Evolutionary conservation across 1,140 invertebrate species (phyloP), one percentile per base, ranked within the genome.

Genomic region (Potamilus streckersoni): DNA sequence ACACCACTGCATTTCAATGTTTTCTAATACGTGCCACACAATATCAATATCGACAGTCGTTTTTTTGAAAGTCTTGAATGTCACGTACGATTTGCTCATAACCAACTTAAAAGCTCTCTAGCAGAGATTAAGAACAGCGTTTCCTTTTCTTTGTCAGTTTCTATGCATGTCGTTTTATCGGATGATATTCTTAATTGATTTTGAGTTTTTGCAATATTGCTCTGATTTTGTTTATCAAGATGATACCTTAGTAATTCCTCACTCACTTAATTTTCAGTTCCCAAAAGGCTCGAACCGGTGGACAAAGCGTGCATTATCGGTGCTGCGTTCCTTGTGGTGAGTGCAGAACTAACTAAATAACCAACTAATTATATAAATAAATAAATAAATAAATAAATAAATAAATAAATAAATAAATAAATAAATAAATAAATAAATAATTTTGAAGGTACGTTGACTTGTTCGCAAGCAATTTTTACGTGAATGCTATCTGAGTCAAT

Each of bases 241-340:
- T 23, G 2, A 13, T 61, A 61, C 3, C 17, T 4, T n/a, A 61
- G 20, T 61, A 6, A 4, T 13, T 2, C 5, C 17, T 61, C 60
- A 27, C 17, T 61, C 60, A 27, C 6, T 71, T 56, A 38, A 58
- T 63, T 76, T 83, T 56, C 69, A 84, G 83, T 84, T 78, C 81
- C 83, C 27, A 71, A 78, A 27, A 81, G 80, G 16, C 77, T 83
- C 67, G 79, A 80, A 55, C 59, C 69, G 15, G 79, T 81, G 20
- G 81, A 84, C 20, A 84, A 84, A 60, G 80, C 71, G 62, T 55
- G 83, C n/a, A 72, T 84, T 5, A 67, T 84, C n/a, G 83, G 81
- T 4, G 81, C 78, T 6, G 81, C 81, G 3, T 84, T 83, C 57
- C 79, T 84, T 17, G 69, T 84, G 38, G 83, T 84, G 73, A 79